Evolutionary conservation across 2,113 vertebrate genomes (phyloP).

Genomic region (Pelecanoides urinatrix): DNA sequence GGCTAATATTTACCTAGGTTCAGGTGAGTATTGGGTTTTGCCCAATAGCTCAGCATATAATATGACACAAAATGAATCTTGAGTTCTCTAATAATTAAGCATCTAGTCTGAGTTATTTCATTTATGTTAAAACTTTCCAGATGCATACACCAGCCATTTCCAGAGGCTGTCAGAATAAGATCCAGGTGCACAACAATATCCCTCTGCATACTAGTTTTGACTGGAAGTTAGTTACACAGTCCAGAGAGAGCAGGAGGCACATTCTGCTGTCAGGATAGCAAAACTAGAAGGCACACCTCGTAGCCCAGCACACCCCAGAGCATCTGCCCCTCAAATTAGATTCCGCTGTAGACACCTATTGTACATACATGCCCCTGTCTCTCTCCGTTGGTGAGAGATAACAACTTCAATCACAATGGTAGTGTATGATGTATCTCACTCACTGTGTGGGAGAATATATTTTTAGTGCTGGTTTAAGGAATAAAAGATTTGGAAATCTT

Average conservation of each 20-base stretch:
- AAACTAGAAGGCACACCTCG: background rate
- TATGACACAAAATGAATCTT: background rate
- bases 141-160: background rate
- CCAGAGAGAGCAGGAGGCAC: accelerated
- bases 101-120: background rate
- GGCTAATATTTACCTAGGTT: background rate
- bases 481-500: background rate
- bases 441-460: background rate
- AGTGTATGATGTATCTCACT: accelerated
- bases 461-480: background rate
- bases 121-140: background rate
- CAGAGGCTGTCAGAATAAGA: background rate
- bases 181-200: background rate
- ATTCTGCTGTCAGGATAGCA: background rate
- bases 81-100: background rate
- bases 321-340: background rate
- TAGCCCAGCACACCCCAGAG: background rate
- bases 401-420: background rate
- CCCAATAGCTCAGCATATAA: background rate
- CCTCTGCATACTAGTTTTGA: background rate
- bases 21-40: background rate
- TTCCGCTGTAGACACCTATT: background rate
- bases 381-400: background rate
- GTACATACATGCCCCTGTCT: background rate
- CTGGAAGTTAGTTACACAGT: background rate